A percentile compares a stretch with the other conserved stretches of the same genome.
Evolutionary conservation across 2,113 vertebrate species (phyloP).

Genomic region (Psettodes erumei): DNA sequence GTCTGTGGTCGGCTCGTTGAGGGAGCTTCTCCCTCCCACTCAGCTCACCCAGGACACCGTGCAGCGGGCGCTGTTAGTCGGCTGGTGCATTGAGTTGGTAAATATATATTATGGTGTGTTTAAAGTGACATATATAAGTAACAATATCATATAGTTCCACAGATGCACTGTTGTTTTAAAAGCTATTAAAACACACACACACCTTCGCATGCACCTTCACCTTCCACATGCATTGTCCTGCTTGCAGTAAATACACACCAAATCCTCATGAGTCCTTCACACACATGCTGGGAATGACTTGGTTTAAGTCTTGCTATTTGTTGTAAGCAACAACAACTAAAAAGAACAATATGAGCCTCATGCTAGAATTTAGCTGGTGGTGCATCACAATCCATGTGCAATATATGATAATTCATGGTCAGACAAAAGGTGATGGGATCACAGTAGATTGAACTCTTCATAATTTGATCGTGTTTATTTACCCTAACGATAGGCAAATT

Average conservation of each 20-base stretch:
- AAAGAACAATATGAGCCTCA: background rate
- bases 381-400: no score
- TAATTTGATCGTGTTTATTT: no score
- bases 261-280: background rate
- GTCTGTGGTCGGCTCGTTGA: slow-evolving; percentile 86
- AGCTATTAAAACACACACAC: background rate
- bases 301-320: background rate
- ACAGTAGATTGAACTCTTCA: no score
- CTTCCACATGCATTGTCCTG: background rate
- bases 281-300: background rate
- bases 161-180: background rate
- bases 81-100: slow-evolving; percentile 97
- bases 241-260: background rate
- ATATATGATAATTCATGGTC: background rate
- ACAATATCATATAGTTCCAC: no score
- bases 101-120: slow-evolving; percentile 42
- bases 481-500: no score
- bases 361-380: background rate
- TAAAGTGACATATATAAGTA: background rate
- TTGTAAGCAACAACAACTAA: background rate
- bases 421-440: no score
- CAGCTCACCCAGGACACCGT: slow-evolving; percentile 81
- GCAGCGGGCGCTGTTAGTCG: slow-evolving; percentile 86
- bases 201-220: no score
- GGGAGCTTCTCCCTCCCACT: slow-evolving; percentile 79